Evolutionary conservation across 2,888 invertebrate genomes (phyloP), one percentile per base, ranked within the genome.

Genomic region (Anthophora plumipes): DNA sequence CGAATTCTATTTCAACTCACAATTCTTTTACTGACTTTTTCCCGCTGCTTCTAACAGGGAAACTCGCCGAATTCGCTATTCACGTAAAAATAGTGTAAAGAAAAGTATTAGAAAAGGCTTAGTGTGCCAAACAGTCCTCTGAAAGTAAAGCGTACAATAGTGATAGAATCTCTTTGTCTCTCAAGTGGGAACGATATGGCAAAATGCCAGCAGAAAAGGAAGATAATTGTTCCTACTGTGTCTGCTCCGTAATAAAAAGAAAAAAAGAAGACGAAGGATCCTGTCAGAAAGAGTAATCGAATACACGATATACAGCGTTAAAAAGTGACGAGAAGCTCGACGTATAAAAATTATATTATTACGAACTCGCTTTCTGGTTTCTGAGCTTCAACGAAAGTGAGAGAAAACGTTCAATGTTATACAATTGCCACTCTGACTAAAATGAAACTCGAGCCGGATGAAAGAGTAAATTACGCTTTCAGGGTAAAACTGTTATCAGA

Each of bases 91-190:
- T 41, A 52, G 41, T 50, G 17, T 20, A 5, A 11, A 43, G 11
- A 5, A n/a, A 0, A 43, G 20, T 2, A 68, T 55, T 71, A 31
- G 46, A 39, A 59, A 59, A 17, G 37, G 17, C 20, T 64, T 41
- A 43, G 25, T 12, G 22, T 25, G 14, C 12, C 17, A 54, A 61
- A 61, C 48, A 66, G 52, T 75, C 66, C 31, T 4, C 25, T 9
- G 37, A 20, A 14, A 63, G 63, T 69, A 60, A 66, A 59, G 59
- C n/a, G 64, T 66, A 22, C 48, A 60, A 41, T 48, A 55, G 41
- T 46, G 76, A 70, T 70, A 39, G 52, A 54, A 60, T 66, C 73
- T 70, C 48, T 70, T 76, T 79, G 76, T 79, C 55, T 31, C 31
- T 37, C 11, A 41, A 72, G 64, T 50, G 60, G 54, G 20, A 31